Percentiles rank a stretch among this genome's conserved stretches.
Conservation (phyloP, 2,113 vertebrate genomes). For the Oplegnathus fasciatus region DNA sequence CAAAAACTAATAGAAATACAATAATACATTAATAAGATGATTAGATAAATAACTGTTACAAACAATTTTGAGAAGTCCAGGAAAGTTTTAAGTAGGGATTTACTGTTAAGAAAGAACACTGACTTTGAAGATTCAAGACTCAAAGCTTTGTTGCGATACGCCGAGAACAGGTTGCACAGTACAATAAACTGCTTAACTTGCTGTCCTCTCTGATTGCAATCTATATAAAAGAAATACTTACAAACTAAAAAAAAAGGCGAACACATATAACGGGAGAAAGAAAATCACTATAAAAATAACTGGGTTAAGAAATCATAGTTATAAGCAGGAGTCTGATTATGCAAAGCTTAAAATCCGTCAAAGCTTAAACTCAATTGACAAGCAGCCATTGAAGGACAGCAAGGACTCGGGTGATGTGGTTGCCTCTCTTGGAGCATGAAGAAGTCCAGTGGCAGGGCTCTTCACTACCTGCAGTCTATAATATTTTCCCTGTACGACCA, state of each 20-base stretch:
- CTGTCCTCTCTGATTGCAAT: background rate
- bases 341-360: background rate
- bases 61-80: background rate
- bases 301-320: background rate
- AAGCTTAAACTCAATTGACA: background rate
- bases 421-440: background rate
- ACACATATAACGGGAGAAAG: background rate
- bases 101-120: background rate
- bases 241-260: background rate
- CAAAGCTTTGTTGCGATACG: background rate
- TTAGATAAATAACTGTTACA: background rate
- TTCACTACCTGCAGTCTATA: background rate
- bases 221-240: background rate
- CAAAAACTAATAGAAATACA: background rate
- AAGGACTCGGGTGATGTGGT: background rate
- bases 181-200: background rate
- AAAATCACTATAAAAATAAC: background rate
- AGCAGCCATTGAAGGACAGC: background rate
- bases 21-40: background rate
- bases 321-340: background rate
- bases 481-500: slow-evolving; percentile 2
- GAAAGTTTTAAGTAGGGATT: background rate
- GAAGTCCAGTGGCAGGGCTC: background rate
- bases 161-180: background rate
- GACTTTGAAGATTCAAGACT: background rate